A percentile compares a stretch with the other conserved stretches of the same genome.
Evolutionary conservation across 2,888 invertebrate species (phyloP).

Genomic region (Dinocampus coccinellae): DNA sequence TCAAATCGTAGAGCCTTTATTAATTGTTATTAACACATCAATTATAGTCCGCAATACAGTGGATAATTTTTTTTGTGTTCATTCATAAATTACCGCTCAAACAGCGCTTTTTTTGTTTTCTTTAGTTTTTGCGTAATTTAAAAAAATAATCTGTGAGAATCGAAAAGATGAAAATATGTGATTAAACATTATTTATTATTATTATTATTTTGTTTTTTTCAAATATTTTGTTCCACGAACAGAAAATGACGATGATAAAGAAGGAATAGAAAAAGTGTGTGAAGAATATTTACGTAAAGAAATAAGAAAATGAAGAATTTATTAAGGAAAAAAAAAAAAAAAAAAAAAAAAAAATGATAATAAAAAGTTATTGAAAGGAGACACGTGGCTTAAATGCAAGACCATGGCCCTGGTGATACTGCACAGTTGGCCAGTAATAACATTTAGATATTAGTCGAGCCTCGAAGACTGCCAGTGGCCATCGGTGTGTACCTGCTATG

Average conservation of each 20-base stretch:
- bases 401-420: conserved; percentile 49
- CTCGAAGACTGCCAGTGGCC: conserved; percentile 50
- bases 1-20: conserved; percentile 58
- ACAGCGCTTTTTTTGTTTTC: conserved; percentile 1
- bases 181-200: too few relatives aligned
- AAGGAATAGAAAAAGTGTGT: neutral
- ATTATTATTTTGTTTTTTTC: too few relatives aligned
- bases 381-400: conserved; percentile 51
- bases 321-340: too few relatives aligned
- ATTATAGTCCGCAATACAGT: conserved; percentile 30
- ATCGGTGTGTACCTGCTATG: conserved; percentile 36
- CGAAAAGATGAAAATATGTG: too few relatives aligned
- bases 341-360: neutral
- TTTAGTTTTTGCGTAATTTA: neutral
- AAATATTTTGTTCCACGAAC: too few relatives aligned
- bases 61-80: conserved; percentile 31
- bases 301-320: too few relatives aligned
- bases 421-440: conserved; percentile 67
- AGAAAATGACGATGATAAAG: neutral
- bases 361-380: conserved; percentile 38
- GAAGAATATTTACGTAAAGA: neutral
- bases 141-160: neutral
- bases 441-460: conserved; percentile 62
- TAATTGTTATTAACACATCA: conserved; percentile 57
- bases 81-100: conserved; percentile 14